These are phyloP conservation scores for Ictidomys tridecemlineatus DNA, from an alignment of 2,113 vertebrate genomes.

Conservation along the genomic window DNA sequence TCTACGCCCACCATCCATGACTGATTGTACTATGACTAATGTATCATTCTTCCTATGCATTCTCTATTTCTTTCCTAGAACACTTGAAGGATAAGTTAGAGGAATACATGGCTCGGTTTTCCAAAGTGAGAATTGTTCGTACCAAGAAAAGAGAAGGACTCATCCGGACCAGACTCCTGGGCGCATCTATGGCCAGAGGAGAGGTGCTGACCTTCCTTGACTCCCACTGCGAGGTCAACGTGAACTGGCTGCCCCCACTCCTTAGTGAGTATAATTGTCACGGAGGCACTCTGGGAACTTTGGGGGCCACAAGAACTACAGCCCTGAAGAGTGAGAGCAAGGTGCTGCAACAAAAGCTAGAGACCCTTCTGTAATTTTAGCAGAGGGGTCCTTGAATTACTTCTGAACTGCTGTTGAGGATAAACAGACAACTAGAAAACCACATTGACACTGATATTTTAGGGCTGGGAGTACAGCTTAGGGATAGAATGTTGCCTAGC, in stretches of 20 bases:
- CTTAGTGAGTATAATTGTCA: constrained; percentile 88
- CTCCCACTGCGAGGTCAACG: constrained; percentile 95
- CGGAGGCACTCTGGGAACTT: background rate
- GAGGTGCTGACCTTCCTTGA: constrained; percentile 94
- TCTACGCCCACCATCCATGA: rapidly evolving
- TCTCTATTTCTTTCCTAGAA: constrained; percentile 84
- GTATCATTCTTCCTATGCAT: background rate
- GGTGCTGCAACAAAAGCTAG: background rate
- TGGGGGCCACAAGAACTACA: rapidly evolving
- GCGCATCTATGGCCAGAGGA: constrained; percentile 93
- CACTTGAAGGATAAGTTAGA: constrained; percentile 93
- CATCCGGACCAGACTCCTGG: constrained; percentile 93
- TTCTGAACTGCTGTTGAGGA: background rate
- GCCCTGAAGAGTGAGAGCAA: background rate
- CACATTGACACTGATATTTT: background rate
- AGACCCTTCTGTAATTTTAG: background rate
- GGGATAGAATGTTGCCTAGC: background rate
- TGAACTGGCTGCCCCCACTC: constrained; percentile 95
- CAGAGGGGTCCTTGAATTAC: background rate
- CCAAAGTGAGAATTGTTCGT: constrained; percentile 93
- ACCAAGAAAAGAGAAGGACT: constrained; percentile 94
- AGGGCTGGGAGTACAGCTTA: background rate
- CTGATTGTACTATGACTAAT: background rate
- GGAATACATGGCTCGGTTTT: constrained; percentile 93
- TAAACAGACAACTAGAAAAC: background rate